Conservation (phyloP, 1,140 invertebrate genomes). For the Macrocentrus cingulum region DNA sequence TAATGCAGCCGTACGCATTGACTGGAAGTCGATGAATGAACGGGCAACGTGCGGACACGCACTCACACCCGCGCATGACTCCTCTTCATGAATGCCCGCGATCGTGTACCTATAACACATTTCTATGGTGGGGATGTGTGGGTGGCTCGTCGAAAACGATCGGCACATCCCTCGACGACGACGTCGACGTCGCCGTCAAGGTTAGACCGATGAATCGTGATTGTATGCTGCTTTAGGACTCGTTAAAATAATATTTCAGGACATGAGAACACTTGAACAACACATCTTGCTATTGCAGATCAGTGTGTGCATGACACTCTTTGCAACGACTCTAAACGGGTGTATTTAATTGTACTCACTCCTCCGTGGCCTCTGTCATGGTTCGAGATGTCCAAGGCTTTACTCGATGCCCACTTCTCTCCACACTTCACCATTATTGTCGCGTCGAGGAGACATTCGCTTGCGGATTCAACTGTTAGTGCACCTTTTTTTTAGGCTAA, state of each 20-base stretch:
- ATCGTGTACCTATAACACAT: slow-evolving; percentile 19
- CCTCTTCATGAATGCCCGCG: slow-evolving; percentile 25
- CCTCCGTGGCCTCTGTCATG: slow-evolving; percentile 60
- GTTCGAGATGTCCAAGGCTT: slow-evolving; percentile 51
- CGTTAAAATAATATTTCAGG: too few relatives aligned
- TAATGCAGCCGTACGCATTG: slow-evolving; percentile 38
- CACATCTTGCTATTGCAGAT: not conserved
- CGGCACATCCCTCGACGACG: slow-evolving; percentile 20
- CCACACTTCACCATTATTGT: slow-evolving; percentile 59
- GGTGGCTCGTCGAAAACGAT: slow-evolving; percentile 22
- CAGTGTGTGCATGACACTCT: not conserved
- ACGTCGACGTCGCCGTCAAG: slow-evolving; percentile 14
- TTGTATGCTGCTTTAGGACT: not conserved
- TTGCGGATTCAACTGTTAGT: slow-evolving; percentile 21
- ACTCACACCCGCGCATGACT: slow-evolving; percentile 28
- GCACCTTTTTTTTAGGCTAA: slow-evolving; percentile 32
- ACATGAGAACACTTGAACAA: not conserved
- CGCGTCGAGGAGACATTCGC: slow-evolving; percentile 58
- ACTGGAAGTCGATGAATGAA: slow-evolving; percentile 49
- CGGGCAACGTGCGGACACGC: slow-evolving; percentile 34
- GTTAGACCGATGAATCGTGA: slow-evolving; percentile 14
- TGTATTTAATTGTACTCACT: slow-evolving; percentile 49
- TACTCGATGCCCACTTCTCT: slow-evolving; percentile 55
- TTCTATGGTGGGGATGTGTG: slow-evolving; percentile 19
- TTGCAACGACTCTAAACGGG: not conserved